Percentiles rank a stretch among this genome's conserved stretches.
Conservation (phyloP, 2,113 vertebrate genomes). For the Caranx melampygus region DNA sequence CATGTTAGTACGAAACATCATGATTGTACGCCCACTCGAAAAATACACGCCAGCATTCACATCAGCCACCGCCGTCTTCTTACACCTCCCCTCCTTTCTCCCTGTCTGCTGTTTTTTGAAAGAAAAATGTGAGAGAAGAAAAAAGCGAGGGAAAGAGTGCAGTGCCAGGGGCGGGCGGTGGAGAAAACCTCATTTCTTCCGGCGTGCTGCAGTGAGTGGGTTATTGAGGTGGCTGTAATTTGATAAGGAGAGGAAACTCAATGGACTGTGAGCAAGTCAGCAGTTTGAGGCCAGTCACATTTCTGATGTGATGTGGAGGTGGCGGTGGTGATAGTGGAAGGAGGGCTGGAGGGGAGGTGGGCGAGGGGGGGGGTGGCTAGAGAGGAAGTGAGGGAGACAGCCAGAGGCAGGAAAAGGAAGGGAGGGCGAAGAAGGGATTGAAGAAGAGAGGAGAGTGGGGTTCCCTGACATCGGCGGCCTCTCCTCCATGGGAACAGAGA, state of each 20-base stretch:
- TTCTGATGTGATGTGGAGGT: conserved; percentile 78
- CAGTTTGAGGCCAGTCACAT: conserved; percentile 81
- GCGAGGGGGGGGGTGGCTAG: background rate
- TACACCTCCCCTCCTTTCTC: conserved; percentile 6
- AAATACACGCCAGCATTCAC: conserved; percentile 44
- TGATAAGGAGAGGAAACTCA: conserved; percentile 85
- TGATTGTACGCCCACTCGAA: conserved; percentile 19
- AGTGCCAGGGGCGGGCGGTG: conserved; percentile 75
- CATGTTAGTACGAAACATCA: conserved; percentile 30
- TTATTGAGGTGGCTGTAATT: conserved; percentile 87
- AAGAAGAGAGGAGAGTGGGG: conserved; percentile 31
- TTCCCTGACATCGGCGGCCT: conserved; percentile 54
- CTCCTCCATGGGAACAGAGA: conserved; percentile 47
- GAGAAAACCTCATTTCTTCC: conserved; percentile 83
- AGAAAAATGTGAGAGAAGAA: conserved; percentile 70
- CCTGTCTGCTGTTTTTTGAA: conserved; percentile 70
- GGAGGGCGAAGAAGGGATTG: background rate
- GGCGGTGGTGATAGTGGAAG: conserved; percentile 66
- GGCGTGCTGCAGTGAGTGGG: conserved; percentile 79
- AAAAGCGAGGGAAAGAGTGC: conserved; percentile 66
- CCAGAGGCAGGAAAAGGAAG: background rate
- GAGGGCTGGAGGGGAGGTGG: conserved; percentile 16
- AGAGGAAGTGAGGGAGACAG: conserved; percentile 33
- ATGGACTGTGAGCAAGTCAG: conserved; percentile 84
- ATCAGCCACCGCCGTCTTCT: conserved; percentile 35